These are phyloP conservation scores for Schrankia costaestrigalis DNA, from an alignment of 2,888 invertebrate genomes.

Conservation along the genomic window DNA sequence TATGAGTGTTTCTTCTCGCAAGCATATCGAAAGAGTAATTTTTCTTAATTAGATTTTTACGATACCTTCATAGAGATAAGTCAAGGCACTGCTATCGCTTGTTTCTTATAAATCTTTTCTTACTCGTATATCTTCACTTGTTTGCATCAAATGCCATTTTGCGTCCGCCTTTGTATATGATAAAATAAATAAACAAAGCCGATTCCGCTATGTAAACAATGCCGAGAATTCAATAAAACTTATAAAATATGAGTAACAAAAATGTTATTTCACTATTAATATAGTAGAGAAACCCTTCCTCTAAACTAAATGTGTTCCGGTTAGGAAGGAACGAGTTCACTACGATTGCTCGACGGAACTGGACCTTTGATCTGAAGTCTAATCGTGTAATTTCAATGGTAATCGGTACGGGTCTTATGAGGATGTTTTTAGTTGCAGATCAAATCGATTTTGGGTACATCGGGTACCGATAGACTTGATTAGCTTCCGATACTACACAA, in stretches of 20 bases:
- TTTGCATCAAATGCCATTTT: no score
- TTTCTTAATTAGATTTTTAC: no score
- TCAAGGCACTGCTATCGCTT: no score
- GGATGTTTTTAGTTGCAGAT: slow-evolving; percentile 22
- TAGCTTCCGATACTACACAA: neutral
- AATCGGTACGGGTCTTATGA: slow-evolving; percentile 20
- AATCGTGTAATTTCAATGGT: slow-evolving; percentile 30
- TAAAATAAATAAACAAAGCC: no score
- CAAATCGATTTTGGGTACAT: slow-evolving; percentile 8
- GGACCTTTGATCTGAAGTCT: slow-evolving; percentile 20
- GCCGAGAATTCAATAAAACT: slow-evolving; percentile 2
- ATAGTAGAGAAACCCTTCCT: slow-evolving; percentile 1
- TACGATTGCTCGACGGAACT: slow-evolving; percentile 10
- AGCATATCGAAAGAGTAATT: no score
- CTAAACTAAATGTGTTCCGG: slow-evolving; percentile 16
- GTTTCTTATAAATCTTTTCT: no score
- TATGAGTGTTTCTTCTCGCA: no score
- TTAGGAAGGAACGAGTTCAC: slow-evolving; percentile 7
- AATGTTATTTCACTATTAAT: slow-evolving; percentile 1
- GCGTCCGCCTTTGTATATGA: neutral
- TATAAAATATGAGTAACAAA: neutral
- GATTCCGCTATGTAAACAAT: slow-evolving; percentile 11
- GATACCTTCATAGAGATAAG: no score
- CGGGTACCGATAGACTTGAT: neutral
- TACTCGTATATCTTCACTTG: no score